A percentile compares a stretch with the other conserved stretches of the same genome.
Evolutionary conservation across 2,797 vertebrate genomes (phyloP).

Genomic region (Cossypha heuglini): DNA sequence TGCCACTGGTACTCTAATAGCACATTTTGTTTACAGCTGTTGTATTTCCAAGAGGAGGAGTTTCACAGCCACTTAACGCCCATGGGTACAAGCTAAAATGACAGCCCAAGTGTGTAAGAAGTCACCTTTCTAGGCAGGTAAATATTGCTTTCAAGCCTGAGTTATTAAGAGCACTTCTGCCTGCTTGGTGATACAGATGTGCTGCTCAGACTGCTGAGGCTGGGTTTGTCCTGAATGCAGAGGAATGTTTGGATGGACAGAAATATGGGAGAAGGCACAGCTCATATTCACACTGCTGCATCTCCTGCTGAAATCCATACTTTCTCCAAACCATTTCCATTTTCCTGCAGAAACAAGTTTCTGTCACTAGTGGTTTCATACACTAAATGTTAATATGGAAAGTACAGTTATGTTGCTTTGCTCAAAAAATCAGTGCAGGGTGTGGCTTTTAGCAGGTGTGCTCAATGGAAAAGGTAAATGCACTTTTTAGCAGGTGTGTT

Average conservation of each 20-base stretch:
- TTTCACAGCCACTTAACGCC: background rate
- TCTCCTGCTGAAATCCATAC: background rate
- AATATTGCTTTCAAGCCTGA: background rate
- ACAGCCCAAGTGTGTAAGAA: background rate
- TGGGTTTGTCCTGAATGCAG: background rate
- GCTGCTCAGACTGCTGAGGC: background rate
- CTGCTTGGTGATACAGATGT: rapidly evolving
- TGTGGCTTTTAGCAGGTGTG: background rate
- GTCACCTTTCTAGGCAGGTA: background rate
- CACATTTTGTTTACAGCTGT: slow-evolving; percentile 9
- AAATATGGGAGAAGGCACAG: background rate
- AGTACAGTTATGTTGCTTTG: rapidly evolving
- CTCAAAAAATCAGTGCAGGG: rapidly evolving
- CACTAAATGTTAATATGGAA: background rate
- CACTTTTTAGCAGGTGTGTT: background rate
- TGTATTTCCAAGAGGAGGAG: background rate
- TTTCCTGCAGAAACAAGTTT: background rate
- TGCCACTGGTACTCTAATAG: background rate
- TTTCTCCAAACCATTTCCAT: background rate
- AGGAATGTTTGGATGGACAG: background rate
- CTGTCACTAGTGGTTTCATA: background rate
- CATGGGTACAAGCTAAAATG: background rate
- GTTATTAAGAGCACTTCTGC: background rate
- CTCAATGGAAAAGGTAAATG: background rate
- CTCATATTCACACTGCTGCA: background rate